A percentile compares a stretch with the other conserved stretches of the same genome.
Evolutionary conservation across 2,797 vertebrate species (phyloP).

Genomic region (Hybognathus amarus): DNA sequence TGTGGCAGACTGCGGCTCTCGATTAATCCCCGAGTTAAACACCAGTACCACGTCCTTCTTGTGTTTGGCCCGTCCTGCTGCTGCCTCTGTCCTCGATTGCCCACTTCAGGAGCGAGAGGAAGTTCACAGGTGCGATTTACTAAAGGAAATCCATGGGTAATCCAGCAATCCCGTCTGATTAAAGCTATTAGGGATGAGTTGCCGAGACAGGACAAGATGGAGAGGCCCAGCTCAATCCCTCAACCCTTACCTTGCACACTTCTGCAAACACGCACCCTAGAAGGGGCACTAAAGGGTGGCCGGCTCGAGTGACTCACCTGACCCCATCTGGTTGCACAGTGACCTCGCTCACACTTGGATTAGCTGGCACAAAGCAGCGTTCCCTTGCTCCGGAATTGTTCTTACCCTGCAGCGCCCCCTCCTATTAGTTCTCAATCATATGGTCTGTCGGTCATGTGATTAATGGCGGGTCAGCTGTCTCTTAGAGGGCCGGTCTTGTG

Average conservation of each 20-base stretch:
- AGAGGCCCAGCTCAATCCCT: conserved; percentile 53
- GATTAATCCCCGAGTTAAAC: conserved; percentile 45
- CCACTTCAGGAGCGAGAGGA: conserved; percentile 49
- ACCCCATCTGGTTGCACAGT: conserved; percentile 79
- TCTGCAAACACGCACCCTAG: background rate
- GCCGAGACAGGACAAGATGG: conserved; percentile 20
- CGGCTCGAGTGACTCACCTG: conserved; percentile 63
- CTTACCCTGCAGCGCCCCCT: conserved; percentile 64
- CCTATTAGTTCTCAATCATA: conserved; percentile 89
- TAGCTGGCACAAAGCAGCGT: conserved; percentile 78
- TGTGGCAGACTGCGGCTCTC: conserved; percentile 1
- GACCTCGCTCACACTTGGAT: conserved; percentile 84
- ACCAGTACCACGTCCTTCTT: conserved; percentile 26
- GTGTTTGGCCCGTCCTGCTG: conserved; percentile 14
- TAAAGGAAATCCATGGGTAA: conserved; percentile 69
- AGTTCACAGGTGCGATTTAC: conserved; percentile 65
- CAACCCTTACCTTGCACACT: conserved; percentile 25
- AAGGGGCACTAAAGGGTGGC: conserved; percentile 59
- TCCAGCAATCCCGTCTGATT: conserved; percentile 71
- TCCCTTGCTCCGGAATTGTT: conserved; percentile 70
- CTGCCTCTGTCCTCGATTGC: conserved; percentile 17
- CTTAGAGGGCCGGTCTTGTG: conserved; percentile 78
- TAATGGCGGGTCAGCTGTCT: conserved; percentile 80
- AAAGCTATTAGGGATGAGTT: conserved; percentile 63
- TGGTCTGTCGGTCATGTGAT: conserved; percentile 89